A percentile compares a stretch with the other conserved stretches of the same genome.
These are phyloP conservation scores for Pocillopora verrucosa DNA, from an alignment of 64 coral and sea anemone genomes.

Conservation along the genomic window DNA sequence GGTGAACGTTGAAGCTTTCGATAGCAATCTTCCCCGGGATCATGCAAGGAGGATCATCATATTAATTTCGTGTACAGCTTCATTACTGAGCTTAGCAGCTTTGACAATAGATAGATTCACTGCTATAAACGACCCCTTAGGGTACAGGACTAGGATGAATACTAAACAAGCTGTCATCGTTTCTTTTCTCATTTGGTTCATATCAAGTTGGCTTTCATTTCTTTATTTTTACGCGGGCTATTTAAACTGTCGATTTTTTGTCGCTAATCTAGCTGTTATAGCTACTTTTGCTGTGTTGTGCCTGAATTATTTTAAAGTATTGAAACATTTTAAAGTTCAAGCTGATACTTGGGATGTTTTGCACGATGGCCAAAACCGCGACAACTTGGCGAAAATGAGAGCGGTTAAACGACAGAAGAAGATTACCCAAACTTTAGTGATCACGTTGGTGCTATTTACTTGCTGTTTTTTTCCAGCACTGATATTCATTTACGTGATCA, in stretches of 20 bases:
- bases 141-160: conserved; percentile 59
- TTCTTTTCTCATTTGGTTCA: conserved; percentile 58
- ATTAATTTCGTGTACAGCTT: conserved; percentile 82
- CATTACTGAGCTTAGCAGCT: conserved; percentile 73
- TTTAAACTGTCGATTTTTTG: conserved; percentile 59
- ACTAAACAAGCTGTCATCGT: conserved; percentile 16
- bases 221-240: conserved; percentile 82
- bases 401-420: not conserved
- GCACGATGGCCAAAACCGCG: not conserved
- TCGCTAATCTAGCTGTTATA: conserved; percentile 69
- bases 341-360: not conserved
- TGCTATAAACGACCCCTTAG: conserved; percentile 56
- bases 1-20: not conserved
- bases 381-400: not conserved
- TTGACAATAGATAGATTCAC: conserved; percentile 72
- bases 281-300: conserved; percentile 55
- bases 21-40: not conserved
- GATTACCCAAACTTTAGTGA: not conserved
- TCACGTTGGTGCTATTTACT: not conserved
- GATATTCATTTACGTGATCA: conserved; percentile 63
- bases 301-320: conserved; percentile 65
- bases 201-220: conserved; percentile 54
- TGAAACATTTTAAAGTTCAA: not conserved
- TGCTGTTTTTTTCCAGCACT: conserved; percentile 48
- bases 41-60: not conserved